Evolutionary conservation across 2,888 invertebrate genomes (phyloP), one percentile per base, ranked within the genome.

Genomic region (Cheilosia grossa): DNA sequence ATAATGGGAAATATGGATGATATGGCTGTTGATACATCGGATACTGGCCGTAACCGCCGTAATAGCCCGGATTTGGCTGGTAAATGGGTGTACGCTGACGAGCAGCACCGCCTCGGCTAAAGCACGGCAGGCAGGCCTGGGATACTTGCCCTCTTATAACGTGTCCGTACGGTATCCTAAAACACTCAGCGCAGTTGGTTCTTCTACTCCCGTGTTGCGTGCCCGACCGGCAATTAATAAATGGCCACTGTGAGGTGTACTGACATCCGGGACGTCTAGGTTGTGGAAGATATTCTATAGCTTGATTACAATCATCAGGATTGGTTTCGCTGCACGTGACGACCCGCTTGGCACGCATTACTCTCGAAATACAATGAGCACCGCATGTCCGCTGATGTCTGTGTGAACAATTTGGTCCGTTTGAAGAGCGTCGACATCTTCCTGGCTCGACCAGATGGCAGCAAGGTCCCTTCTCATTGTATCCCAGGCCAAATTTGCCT

Each of bases 401-500:
- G 10, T 87, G 89, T 37, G 73, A 72, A 73, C 91, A 91, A 17
- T 69, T 73, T 4, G 66, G 53, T 0, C 88, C 88, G 1, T 64
- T 82, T 0, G 86, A 33, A n/a, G 88, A 87, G 7, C 81, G 61
- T 4, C 33, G 56, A 19, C 89, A 88, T 0, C 86, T 87, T 15
- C 82, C 80, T 4, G 88, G 77, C 0, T 89, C 88, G 42, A 91
- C 87, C 47, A 90, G 88, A 72, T 88, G 87, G 74, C 91, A 92
- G 73, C 91, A 92, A 15, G 90, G 87, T 13, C 91, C 91, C 5
- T 87, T 86, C 49, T 91, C 89, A 15, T 83, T 90, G 73, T 89
- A 90, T 3, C 91, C 91, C 2, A 91, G 72, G 0, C 91, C 91
- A 66, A 89, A 91, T 75, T 89, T 88, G 0, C 91, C 91, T 13